Base-by-base conservation (phyloP, 92 coral and sea anemone genomes). In the Porites evermanni region DNA sequence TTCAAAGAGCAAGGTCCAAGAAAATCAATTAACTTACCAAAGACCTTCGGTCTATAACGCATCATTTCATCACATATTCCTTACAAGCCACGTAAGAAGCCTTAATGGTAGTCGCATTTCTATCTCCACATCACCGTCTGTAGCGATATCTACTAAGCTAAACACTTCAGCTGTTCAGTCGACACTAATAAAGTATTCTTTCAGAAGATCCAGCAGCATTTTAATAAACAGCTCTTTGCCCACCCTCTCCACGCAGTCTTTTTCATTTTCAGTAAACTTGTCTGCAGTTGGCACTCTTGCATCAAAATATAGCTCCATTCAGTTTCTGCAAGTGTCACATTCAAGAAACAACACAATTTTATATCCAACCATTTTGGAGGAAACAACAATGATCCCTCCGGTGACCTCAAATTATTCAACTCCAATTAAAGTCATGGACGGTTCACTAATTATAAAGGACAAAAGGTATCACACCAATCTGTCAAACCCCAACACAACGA, bases 381-480 rank as follows among this genome's bases (percentile, higher is more conserved):
- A 17, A 47, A 29, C 44, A 66, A 53, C 16, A 3, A 1, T 5
- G 14, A 5, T 13, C 29, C 61, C 85, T 51, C 0, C 9, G 67
- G n/a, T 18, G 67, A 73, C 61, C 16, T 12, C 21, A 59, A 72
- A 80, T 53, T 23, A 71, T 61, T 26, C 63, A 12, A 5, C 18
- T 8, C 63, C 53, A 38, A 82, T 64, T 60, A 77, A 79, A 32
- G 20, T 79, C 73, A 68, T 87, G 74, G 91, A 91, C 53, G 93
- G 93, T 14, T 87, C 91, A 54, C 51, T 91, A 0, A 63, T 68
- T n/a, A 89, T 91, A 74, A 74, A 19, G 38, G 88, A 91, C 23
- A 82, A 52, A 11, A 47, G 61, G 7, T 91, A 81, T 59, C 93
- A 91, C 67, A 19, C 44, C 7, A 82, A 90, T 53, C 86, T 90